Evolutionary conservation across 2,888 invertebrate species (phyloP), one percentile per base, ranked within the genome.

Genomic region (Cactoblastis cactorum): DNA sequence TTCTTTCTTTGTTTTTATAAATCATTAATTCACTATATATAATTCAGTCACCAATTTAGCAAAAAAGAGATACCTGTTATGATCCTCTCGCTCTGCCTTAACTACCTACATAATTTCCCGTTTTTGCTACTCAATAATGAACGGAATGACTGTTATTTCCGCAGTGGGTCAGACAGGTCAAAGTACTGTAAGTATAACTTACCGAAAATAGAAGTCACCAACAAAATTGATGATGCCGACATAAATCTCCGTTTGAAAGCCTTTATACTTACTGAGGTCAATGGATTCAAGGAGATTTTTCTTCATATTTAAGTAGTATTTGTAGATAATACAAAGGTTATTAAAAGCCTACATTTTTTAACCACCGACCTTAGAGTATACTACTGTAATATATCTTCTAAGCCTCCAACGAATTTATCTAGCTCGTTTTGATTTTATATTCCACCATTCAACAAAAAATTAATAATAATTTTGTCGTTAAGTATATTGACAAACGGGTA

Each of bases 131-230:
- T 43, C 32, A 43, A 43, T 43, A 43, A 43, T 28, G 43, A 28
- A 24, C 24, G 14, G 3, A 11, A 18, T n/a, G 18, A 11, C 38
- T 14, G 15, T 15, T 19, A 35, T 47, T 34, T 18, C 49, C 28
- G 38, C 38, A 32, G 8, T 39, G 32, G 49, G 49, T 49, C 49
- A 39, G 28, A 18, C 39, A 12, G 32, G 39, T 39, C 49, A 19
- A 38, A 32, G 49, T 12, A 39, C 49, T 32, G 28, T 14, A 48
- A 38, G 32, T 48, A 37, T 48, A 48, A 48, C 48, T 48, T 24
- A 14, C 38, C 38, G 11, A 32, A 49, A 49, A 39, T 48, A 48
- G 38, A 24, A 38, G 22, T 14, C 37, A 22, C 14, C 18, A 12
- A 12, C 6, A 18, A 37, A 49, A 49, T 32, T 39, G 39, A 39